Evolutionary conservation across 2,113 vertebrate species (phyloP).

Genomic region (Helogale parvula): DNA sequence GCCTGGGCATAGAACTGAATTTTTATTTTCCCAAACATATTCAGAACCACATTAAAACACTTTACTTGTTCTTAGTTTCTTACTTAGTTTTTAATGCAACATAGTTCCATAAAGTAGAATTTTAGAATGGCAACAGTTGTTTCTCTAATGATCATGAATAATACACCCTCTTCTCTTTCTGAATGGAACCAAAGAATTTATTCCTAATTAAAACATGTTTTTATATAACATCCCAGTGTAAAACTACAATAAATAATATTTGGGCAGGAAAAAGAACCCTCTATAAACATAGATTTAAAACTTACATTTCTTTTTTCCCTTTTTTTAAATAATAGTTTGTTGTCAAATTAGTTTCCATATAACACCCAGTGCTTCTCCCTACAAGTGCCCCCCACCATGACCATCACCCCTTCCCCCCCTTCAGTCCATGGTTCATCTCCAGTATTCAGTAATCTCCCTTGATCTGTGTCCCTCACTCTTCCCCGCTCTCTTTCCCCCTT

Average conservation of each 20-base stretch:
- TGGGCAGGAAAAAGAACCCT: not conserved
- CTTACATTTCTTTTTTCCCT: not conserved
- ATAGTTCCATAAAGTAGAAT: slow-evolving; percentile 14
- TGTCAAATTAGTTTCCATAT: no score
- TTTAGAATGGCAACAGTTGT: slow-evolving; percentile 21
- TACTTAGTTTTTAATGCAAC: not conserved
- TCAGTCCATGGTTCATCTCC: no score
- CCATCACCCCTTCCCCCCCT: no score
- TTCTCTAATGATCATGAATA: not conserved
- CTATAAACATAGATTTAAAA: not conserved
- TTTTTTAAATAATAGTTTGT: no score
- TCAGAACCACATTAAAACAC: slow-evolving; percentile 18
- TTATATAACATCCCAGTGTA: not conserved
- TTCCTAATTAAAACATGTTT: not conserved
- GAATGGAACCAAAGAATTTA: not conserved
- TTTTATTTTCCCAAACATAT: not conserved
- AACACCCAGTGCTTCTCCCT: no score
- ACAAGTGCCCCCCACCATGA: no score
- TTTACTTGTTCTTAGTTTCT: not conserved
- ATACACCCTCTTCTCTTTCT: slow-evolving; percentile 21
- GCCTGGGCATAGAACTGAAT: not conserved
- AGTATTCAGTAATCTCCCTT: no score
- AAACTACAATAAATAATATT: not conserved
- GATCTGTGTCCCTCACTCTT: no score
- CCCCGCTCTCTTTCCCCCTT: no score